Evolutionary conservation across 37 sponge, comb jelly and placozoan species (phyloP).

Genomic region (Eunapius fragilis): DNA sequence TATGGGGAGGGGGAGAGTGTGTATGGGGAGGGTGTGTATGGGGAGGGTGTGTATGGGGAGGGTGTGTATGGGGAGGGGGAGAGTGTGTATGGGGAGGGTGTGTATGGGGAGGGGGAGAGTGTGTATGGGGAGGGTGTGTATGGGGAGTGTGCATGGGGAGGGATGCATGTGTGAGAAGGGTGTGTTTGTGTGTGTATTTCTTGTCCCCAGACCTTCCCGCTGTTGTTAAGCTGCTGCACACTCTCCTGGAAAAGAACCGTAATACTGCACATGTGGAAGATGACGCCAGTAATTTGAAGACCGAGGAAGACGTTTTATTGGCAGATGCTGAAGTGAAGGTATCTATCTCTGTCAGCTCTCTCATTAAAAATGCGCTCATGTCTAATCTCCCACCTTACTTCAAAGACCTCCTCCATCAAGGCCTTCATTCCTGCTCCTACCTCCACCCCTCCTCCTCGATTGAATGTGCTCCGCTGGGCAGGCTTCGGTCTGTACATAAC

Average conservation of each 20-base stretch:
- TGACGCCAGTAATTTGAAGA: background rate
- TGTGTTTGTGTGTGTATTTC: background rate
- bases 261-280: background rate
- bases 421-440: background rate
- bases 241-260: no score
- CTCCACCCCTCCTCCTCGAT: background rate
- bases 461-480: background rate
- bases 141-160: background rate
- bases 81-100: no score
- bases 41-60: no score
- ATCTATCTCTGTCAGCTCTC: background rate
- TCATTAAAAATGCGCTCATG: background rate
- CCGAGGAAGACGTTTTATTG: background rate
- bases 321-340: background rate
- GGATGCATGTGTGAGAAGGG: no score
- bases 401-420: background rate
- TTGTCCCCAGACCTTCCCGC: background rate
- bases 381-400: background rate
- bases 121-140: no score
- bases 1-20: background rate
- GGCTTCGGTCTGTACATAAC: background rate
- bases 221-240: background rate
- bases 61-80: no score
- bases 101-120: no score
- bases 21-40: no score